A percentile compares a stretch with the other conserved stretches of the same genome.
Evolutionary conservation across 1,140 invertebrate species (phyloP).

Genomic region (Solenopsis invicta): DNA sequence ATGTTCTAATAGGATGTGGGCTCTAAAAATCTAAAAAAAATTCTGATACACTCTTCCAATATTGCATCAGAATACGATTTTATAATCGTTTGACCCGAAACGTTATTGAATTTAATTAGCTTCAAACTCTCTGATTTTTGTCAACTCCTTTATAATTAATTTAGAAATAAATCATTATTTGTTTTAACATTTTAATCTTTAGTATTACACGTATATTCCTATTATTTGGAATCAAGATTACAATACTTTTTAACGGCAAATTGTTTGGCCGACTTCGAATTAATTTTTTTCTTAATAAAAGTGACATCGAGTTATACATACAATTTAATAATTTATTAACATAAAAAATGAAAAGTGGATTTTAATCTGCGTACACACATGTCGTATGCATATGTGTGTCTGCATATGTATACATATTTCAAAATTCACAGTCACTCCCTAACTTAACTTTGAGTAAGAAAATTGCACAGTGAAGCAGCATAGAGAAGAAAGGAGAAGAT

Average conservation of each 20-base stretch:
- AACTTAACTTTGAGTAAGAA: conserved; percentile 10
- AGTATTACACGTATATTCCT: not conserved
- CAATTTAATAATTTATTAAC: not conserved
- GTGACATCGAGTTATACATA: not conserved
- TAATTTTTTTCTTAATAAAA: not conserved
- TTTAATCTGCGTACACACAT: not conserved
- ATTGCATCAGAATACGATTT: too few relatives aligned
- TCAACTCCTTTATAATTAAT: not conserved
- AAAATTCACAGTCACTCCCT: not conserved
- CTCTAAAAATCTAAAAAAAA: too few relatives aligned
- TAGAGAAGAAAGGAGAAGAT: not conserved
- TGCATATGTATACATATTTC: not conserved
- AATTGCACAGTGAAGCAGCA: not conserved
- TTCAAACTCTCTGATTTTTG: not conserved
- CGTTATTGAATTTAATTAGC: not conserved
- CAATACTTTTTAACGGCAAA: not conserved
- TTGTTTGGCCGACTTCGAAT: not conserved
- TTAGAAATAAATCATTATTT: not conserved
- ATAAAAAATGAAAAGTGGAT: not conserved
- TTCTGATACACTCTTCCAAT: too few relatives aligned
- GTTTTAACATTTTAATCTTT: not conserved
- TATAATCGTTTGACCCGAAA: too few relatives aligned
- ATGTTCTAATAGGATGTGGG: too few relatives aligned
- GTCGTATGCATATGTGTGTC: too few relatives aligned
- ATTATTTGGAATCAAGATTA: not conserved